Evolutionary conservation across 2,888 invertebrate genomes (phyloP), one percentile per base, ranked within the genome.

Genomic region (Tetragonisca angustula): DNA sequence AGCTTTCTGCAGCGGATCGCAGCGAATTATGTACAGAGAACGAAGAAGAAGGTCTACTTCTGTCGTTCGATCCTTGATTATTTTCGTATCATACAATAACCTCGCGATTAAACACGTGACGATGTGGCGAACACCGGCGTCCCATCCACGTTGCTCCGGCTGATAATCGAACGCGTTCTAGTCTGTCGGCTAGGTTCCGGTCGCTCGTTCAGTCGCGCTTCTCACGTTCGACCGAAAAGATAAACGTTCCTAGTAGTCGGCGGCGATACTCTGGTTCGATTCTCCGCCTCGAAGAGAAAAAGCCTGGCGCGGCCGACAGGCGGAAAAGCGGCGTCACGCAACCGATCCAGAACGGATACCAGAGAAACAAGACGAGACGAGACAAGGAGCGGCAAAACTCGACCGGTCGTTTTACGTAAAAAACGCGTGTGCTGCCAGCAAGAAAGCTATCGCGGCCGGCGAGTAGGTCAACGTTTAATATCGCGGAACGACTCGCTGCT

Each of bases 71-170:
- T 71, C 70, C 54, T 67, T 32, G 82, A 83, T 83, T 81, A 82
- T 75, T 82, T 83, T 83, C 81, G 71, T 83, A 81, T 43, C 9
- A n/a, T 43, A 43, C 71, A 76, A 80, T 69, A 67, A 64, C 79
- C 75, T 62, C 68, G 75, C 75, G 79, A 69, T 70, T 64, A 76
- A 62, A 64, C 52, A 32, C 69, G 69, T 54, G 74, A 79, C 80
- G 74, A 79, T 70, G 27, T 67, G 50, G 59, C 70, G 70, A 67
- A 80, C 43, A 9, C 65, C 54, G 56, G 50, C 43, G 68, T 73
- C 73, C 62, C 32, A 49, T 32, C 64, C 64, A 69, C 54, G 62
- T 27, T 74, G 67, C 61, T 71, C 52, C 59, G n/a, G 43, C 59
- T 61, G 54, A 43, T 49, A 64, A 62, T 49, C 70, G 65, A 72